Percentiles rank a stretch among this genome's conserved stretches.
Conservation (phyloP, 2,797 vertebrate genomes). For the Acanthurus tractus region DNA sequence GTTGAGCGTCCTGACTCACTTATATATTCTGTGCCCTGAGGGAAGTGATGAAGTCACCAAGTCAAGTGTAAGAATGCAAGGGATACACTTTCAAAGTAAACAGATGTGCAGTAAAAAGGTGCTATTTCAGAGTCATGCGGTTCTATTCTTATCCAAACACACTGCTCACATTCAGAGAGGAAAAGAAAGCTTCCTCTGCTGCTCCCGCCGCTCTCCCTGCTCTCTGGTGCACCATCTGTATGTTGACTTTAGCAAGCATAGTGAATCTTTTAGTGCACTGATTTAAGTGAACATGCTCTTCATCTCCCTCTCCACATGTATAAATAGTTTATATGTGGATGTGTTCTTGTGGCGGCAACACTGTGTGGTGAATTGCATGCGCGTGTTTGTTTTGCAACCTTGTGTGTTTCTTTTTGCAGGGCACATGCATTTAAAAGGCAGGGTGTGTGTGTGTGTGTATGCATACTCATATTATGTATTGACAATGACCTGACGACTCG, state of each 20-base stretch:
- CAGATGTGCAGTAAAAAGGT: constrained; percentile 74
- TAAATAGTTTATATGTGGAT: constrained; percentile 73
- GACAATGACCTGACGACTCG: constrained; percentile 55
- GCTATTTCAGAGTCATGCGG: constrained; percentile 66
- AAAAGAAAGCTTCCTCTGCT: neutral
- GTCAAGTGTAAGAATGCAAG: constrained; percentile 82
- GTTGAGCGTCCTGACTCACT: constrained; percentile 72
- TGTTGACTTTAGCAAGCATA: constrained; percentile 41
- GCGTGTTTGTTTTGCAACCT: constrained; percentile 55
- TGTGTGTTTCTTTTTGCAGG: constrained; percentile 34
- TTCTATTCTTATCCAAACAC: constrained; percentile 80
- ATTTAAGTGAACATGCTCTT: constrained; percentile 60
- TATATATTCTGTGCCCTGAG: constrained; percentile 72
- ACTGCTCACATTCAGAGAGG: constrained; percentile 27
- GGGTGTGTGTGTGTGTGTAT: constrained; percentile 24
- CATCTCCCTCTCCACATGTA: constrained; percentile 49
- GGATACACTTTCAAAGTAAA: constrained; percentile 83
- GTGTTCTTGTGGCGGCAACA: constrained; percentile 20
- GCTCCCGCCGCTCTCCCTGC: constrained; percentile 3
- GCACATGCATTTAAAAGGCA: constrained; percentile 41
- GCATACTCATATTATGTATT: constrained; percentile 45
- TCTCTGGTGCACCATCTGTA: constrained; percentile 54
- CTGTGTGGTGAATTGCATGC: constrained; percentile 33
- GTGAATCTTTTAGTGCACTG: constrained; percentile 54
- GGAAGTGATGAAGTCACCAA: constrained; percentile 80